Base-by-base conservation (phyloP, 2,113 vertebrate species). In the Dissostichus mawsoni region DNA sequence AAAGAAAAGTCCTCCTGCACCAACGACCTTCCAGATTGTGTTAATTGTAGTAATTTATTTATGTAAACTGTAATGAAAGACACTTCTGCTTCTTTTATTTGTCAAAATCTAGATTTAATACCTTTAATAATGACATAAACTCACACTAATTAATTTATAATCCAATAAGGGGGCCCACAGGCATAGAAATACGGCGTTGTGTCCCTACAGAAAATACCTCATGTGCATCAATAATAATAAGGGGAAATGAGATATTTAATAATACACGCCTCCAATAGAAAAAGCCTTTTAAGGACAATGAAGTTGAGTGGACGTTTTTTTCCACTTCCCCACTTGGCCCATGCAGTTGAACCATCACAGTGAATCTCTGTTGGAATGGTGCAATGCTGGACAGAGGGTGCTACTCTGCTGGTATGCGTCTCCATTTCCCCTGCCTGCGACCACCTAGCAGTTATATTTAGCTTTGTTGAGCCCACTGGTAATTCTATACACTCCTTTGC, bases 401-500 rank as follows among this genome's bases (percentile, higher is more conserved):
- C 68, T 61, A 69, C 82, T 18, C 48, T 59, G 73, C 59, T 81
- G 88, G 79, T 79, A 87, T 89, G 91, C 84, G 36, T 80, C 83
- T 90, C 78, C 16, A 48, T 83, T 90, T 83, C 86, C 71, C 69
- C 14, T 55, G 74, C 69, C 72, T 67, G 69, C 77, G 10, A 23
- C 69, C 79, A 76, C 82, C 69, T 55, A 44, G 10, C 63, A 47
- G 86, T 59, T 93, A 94, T 92, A 90, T 91, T 90, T 93, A 93
- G 89, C 89, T 18, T 69, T 16, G 88, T 85, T 84, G 90, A 92
- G 66, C 79, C 76, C 53, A 29, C 73, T 76, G 75, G 92, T 93
- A 90, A 92, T 62, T 84, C 79, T 59, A 94, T 56, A 86, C 71
- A 20, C 61, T 58, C 64, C 68, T 73, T 85, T 82, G 64, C 59